Conservation (phyloP, 2,888 invertebrate genomes). For the Oligia fasciuncula region DNA sequence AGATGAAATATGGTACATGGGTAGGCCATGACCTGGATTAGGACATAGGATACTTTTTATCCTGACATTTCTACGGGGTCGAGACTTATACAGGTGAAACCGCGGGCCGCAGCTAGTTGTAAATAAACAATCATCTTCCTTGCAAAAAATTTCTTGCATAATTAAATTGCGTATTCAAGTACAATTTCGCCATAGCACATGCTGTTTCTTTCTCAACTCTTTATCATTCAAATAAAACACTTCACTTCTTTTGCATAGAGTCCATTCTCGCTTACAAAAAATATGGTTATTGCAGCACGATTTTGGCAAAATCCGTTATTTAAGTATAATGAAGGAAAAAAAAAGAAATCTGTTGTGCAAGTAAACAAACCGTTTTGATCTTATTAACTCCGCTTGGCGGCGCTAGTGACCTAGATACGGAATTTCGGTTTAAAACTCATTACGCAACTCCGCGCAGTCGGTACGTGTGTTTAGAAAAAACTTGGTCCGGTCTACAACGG, state of each 20-base stretch:
- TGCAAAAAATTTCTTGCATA: slow-evolving; percentile 5
- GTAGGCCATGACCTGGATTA: background rate
- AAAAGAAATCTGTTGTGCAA: slow-evolving; percentile 73
- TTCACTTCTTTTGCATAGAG: slow-evolving; percentile 5
- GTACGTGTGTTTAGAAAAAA: slow-evolving; percentile 47
- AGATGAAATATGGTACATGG: background rate
- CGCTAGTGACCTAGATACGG: slow-evolving; percentile 71
- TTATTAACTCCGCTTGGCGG: slow-evolving; percentile 65
- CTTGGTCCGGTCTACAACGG: slow-evolving; percentile 9
- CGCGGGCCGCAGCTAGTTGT: background rate
- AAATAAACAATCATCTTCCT: background rate
- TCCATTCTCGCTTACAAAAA: slow-evolving; percentile 22
- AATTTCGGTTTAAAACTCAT: slow-evolving; percentile 67
- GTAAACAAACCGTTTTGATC: slow-evolving; percentile 72
- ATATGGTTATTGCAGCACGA: slow-evolving; percentile 23
- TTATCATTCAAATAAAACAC: slow-evolving; percentile 4
- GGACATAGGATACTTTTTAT: background rate
- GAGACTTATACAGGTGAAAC: background rate
- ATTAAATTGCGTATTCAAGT: slow-evolving; percentile 17
- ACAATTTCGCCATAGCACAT: slow-evolving; percentile 25
- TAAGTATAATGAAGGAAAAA: slow-evolving; percentile 55
- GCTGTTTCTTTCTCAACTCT: slow-evolving; percentile 8
- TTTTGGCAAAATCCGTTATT: slow-evolving; percentile 62
- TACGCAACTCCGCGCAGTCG: slow-evolving; percentile 67
- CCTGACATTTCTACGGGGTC: background rate